These are phyloP conservation scores for Acanthurus leucopareius DNA, from an alignment of 2,797 vertebrate genomes.

Conservation along the genomic window DNA sequence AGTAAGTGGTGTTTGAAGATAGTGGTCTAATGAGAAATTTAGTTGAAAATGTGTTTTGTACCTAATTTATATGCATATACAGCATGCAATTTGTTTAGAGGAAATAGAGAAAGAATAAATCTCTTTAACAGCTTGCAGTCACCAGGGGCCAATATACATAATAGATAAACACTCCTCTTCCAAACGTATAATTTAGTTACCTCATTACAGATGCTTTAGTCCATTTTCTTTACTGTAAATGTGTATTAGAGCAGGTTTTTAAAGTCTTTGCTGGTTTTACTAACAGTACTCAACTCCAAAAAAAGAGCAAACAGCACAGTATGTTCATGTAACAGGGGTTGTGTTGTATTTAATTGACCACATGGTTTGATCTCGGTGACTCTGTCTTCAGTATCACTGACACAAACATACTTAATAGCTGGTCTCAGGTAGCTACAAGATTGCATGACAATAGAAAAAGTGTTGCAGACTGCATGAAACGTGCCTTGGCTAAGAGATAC, in stretches of 20 bases:
- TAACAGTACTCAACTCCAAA: slow-evolving; percentile 58
- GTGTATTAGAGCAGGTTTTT: slow-evolving; percentile 47
- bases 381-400: slow-evolving; percentile 23
- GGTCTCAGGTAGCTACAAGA: slow-evolving; percentile 69
- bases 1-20: slow-evolving; percentile 17
- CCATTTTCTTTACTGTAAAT: slow-evolving; percentile 48
- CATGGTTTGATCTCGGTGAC: slow-evolving; percentile 29
- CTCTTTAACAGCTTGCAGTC: slow-evolving; percentile 57
- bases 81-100: slow-evolving; percentile 61
- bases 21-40: slow-evolving; percentile 37
- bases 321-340: slow-evolving; percentile 27
- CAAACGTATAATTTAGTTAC: slow-evolving; percentile 56
- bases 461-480: slow-evolving; percentile 73
- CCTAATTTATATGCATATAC: slow-evolving; percentile 45
- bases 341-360: slow-evolving; percentile 21
- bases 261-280: slow-evolving; percentile 68
- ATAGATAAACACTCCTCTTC: slow-evolving; percentile 47
- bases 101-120: slow-evolving; percentile 44
- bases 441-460: slow-evolving; percentile 72
- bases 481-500: slow-evolving; percentile 82
- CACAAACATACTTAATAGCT: slow-evolving; percentile 63
- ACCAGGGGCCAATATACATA: slow-evolving; percentile 36
- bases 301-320: slow-evolving; percentile 49
- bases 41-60: slow-evolving; percentile 23
- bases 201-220: slow-evolving; percentile 40